A percentile compares a stretch with the other conserved stretches of the same genome.
phyloP scores from a whole-genome alignment of 2,797 vertebrate genomes.

The Capromys pilorides region DNA sequence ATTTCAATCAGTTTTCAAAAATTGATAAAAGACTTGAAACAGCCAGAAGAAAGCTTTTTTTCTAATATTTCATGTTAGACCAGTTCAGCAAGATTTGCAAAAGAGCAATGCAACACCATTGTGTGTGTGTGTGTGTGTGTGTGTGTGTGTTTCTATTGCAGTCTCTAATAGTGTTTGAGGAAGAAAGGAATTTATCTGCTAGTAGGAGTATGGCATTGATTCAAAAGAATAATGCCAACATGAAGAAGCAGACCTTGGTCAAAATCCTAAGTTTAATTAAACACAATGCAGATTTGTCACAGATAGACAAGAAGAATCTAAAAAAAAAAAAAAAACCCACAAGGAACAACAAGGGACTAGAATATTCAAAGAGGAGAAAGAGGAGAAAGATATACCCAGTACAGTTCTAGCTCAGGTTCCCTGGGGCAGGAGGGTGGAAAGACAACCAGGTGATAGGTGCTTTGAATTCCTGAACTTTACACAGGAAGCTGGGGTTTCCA shows the following conservation, averaged over 20 bases:
- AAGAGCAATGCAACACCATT: not conserved
- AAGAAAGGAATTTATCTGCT: not conserved
- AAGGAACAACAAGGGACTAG: not conserved
- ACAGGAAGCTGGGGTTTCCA: not conserved
- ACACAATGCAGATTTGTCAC: not conserved
- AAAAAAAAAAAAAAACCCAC: not conserved
- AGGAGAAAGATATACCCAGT: not conserved
- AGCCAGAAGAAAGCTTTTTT: not conserved
- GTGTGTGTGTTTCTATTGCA: not conserved
- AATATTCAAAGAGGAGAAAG: not conserved
- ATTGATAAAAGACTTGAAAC: not conserved
- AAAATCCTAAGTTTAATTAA: constrained; percentile 9
- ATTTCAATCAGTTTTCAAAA: constrained; percentile 51
- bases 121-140: too few species aligned
- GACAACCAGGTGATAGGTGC: not conserved
- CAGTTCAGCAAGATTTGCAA: not conserved
- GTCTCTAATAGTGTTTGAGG: not conserved
- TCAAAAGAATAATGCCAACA: not conserved
- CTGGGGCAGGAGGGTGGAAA: not conserved
- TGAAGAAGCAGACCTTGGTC: not conserved
- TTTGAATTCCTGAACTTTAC: not conserved
- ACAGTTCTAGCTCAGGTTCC: not conserved
- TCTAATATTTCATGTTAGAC: not conserved
- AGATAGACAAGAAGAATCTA: not conserved
- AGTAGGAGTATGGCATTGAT: not conserved